Percentiles rank a stretch among this genome's conserved stretches.
Conservation (phyloP, 2,797 vertebrate species). For the Oreortyx pictus region DNA sequence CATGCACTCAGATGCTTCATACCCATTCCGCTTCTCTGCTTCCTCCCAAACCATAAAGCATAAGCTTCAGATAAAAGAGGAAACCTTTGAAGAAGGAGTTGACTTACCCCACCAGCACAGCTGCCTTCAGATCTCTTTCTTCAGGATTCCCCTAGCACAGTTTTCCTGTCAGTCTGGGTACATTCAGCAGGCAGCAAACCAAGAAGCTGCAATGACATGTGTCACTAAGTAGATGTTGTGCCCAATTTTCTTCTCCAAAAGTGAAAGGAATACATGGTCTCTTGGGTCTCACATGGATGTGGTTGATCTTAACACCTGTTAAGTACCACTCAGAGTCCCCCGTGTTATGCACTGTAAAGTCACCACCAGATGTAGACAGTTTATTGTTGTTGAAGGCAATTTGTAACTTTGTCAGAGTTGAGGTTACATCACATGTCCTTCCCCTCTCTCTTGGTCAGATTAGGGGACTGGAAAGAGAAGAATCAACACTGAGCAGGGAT, state of each 20-base stretch:
- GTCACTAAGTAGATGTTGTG: neutral
- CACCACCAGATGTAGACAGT: fast-evolving
- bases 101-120: slow-evolving; percentile 13
- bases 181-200: neutral
- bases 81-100: neutral
- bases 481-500: neutral
- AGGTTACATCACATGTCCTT: slow-evolving; percentile 14
- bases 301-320: neutral
- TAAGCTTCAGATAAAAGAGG: fast-evolving
- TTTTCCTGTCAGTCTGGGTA: neutral
- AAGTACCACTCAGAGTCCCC: too few relatives aligned
- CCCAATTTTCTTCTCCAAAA: neutral
- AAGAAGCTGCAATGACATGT: neutral
- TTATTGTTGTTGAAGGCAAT: fast-evolving
- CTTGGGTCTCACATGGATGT: neutral
- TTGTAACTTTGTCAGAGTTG: fast-evolving
- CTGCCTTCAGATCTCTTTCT: neutral
- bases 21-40: neutral
- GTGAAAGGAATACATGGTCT: fast-evolving
- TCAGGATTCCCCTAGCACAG: neutral
- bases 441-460: neutral
- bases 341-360: fast-evolving
- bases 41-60: neutral
- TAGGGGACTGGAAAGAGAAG: neutral
- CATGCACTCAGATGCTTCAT: neutral